These are phyloP conservation scores for Zootermopsis nevadensis DNA, from an alignment of 2,888 invertebrate genomes.

Conservation along the genomic window DNA sequence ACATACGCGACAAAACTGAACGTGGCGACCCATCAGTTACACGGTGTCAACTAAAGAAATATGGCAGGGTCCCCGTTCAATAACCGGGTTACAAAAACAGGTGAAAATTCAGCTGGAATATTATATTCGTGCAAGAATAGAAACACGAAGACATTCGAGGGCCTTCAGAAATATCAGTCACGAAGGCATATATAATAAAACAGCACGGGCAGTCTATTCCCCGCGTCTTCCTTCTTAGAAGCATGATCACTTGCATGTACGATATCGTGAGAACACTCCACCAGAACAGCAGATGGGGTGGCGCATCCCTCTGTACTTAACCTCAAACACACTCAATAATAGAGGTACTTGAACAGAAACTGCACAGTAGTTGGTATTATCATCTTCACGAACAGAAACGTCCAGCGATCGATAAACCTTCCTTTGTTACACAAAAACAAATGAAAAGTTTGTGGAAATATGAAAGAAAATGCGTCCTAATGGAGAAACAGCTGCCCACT, in stretches of 20 bases:
- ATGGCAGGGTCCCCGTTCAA: too few species aligned
- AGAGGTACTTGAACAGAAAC: not conserved
- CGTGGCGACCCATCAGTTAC: too few species aligned
- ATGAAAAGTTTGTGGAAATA: too few species aligned
- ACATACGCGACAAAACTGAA: too few species aligned
- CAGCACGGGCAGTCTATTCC: not conserved
- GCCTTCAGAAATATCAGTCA: constrained; percentile 8
- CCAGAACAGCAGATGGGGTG: not conserved
- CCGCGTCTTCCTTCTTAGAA: constrained; percentile 14
- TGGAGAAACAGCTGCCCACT: too few species aligned
- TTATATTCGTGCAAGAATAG: constrained; percentile 1
- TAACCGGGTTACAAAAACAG: not conserved
- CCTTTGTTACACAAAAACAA: too few species aligned
- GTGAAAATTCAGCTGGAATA: not conserved
- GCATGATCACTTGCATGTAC: not conserved
- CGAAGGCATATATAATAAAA: constrained; percentile 30
- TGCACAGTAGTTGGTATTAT: not conserved
- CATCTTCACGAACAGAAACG: too few species aligned
- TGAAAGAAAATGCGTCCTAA: too few species aligned
- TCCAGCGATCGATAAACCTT: too few species aligned
- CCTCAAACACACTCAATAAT: not conserved
- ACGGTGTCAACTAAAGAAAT: too few species aligned
- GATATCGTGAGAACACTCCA: not conserved
- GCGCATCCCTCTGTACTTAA: not conserved
- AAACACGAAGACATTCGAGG: not conserved